Percentiles rank a stretch among this genome's conserved stretches.
Evolutionary conservation across 1,140 invertebrate species (phyloP).

Genomic region (Solenopsis fugax): DNA sequence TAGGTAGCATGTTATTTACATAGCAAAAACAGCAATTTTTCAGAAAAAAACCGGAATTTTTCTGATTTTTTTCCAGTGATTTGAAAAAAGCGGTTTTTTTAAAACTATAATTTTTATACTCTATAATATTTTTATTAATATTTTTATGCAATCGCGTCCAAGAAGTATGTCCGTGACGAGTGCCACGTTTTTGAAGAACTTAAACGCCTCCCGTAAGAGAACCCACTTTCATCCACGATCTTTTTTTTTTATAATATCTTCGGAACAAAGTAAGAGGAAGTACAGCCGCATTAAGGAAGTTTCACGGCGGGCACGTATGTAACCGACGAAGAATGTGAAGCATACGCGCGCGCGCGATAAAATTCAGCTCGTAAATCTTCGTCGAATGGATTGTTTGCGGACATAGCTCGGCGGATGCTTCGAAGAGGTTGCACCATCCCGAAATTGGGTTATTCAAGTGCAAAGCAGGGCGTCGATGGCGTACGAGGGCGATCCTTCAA

Average conservation of each 20-base stretch:
- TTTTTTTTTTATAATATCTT: slow-evolving; percentile 16
- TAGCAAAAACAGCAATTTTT: too few relatives aligned
- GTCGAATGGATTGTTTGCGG: slow-evolving; percentile 76
- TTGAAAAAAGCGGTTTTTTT: too few relatives aligned
- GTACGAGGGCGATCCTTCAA: slow-evolving; percentile 65
- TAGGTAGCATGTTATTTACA: too few relatives aligned
- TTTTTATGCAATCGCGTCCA: background rate
- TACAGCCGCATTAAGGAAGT: slow-evolving; percentile 57
- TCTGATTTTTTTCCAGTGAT: too few relatives aligned
- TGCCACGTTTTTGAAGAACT: background rate
- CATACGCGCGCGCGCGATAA: slow-evolving; percentile 43
- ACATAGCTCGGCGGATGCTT: slow-evolving; percentile 51
- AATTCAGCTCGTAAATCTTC: slow-evolving; percentile 75
- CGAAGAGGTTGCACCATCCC: slow-evolving; percentile 23
- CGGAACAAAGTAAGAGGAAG: slow-evolving; percentile 24
- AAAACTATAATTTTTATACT: too few relatives aligned
- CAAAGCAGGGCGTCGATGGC: slow-evolving; percentile 63
- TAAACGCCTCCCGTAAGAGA: background rate
- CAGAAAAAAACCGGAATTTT: too few relatives aligned
- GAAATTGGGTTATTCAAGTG: slow-evolving; percentile 76
- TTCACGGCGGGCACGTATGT: slow-evolving; percentile 52
- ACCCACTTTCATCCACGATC: slow-evolving; percentile 8
- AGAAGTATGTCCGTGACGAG: background rate
- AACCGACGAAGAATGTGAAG: slow-evolving; percentile 50
- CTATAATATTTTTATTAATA: background rate